Conservation (phyloP, 1,140 invertebrate species). For the Danaus plexippus region DNA sequence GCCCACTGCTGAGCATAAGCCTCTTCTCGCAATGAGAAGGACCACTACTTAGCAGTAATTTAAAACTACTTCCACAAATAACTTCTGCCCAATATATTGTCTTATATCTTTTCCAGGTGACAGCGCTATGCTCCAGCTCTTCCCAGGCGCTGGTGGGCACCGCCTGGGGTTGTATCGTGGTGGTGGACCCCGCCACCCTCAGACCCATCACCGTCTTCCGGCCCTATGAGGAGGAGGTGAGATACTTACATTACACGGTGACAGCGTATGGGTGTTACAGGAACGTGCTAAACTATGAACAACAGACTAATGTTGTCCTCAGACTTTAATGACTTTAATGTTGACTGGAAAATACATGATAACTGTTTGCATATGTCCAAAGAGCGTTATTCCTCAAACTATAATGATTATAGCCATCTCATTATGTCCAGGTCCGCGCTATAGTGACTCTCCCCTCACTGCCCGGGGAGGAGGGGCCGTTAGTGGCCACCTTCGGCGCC, state of each 20-base stretch:
- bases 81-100: no score
- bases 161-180: constrained; percentile 92
- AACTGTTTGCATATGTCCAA: no score
- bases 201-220: constrained; percentile 91
- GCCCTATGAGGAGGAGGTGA: constrained; percentile 89
- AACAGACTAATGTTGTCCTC: no score
- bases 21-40: no score
- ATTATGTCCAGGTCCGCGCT: constrained; percentile 38
- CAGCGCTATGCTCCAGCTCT: constrained; percentile 80
- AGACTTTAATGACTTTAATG: no score
- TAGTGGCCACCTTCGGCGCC: constrained; percentile 85
- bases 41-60: no score
- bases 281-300: not conserved
- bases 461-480: constrained; percentile 60
- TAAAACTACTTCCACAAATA: no score
- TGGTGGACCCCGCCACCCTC: constrained; percentile 84
- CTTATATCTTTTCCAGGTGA: constrained; percentile 73
- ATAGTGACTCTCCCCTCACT: constrained; percentile 57
- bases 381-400: not conserved
- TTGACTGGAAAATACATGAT: no score
- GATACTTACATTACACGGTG: not conserved
- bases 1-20: no score
- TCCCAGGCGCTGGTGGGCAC: constrained; percentile 89
- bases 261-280: not conserved
- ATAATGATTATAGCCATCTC: no score